These are phyloP conservation scores for Lophochroa leadbeateri DNA, from an alignment of 2,113 vertebrate species.

Conservation along the genomic window DNA sequence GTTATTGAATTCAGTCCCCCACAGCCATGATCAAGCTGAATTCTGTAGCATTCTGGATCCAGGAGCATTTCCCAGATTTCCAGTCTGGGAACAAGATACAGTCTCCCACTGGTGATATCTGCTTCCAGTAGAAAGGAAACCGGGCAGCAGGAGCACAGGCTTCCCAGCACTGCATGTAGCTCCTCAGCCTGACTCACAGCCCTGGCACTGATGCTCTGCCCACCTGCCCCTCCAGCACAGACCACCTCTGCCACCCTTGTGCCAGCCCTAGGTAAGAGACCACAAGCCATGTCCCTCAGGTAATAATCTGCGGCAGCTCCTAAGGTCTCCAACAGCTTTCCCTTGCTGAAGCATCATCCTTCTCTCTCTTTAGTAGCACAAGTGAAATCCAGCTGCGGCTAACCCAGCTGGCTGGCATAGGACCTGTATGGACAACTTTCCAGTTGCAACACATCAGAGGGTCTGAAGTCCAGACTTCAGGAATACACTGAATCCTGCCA, in stretches of 20 bases:
- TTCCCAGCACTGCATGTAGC: neutral
- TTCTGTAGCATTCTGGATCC: neutral
- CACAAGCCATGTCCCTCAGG: neutral
- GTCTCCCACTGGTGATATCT: neutral
- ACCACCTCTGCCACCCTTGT: neutral
- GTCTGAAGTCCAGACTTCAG: neutral
- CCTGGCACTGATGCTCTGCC: neutral
- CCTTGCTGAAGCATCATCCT: neutral
- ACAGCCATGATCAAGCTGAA: neutral
- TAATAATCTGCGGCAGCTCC: neutral
- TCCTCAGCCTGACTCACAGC: neutral
- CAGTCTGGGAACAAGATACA: neutral
- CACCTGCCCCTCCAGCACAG: neutral
- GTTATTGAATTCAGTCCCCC: neutral
- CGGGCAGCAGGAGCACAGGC: neutral
- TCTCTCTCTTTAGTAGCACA: neutral
- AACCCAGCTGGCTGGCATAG: neutral
- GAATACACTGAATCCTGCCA: neutral
- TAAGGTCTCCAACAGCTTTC: neutral
- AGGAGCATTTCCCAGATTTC: neutral
- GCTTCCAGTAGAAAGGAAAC: neutral
- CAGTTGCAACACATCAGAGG: neutral
- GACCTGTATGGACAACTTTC: neutral
- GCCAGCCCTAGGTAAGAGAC: neutral
- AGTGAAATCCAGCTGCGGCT: neutral